phyloP scores from a whole-genome alignment of 2,888 invertebrate genomes.

The Ganaspis brasiliensis region DNA sequence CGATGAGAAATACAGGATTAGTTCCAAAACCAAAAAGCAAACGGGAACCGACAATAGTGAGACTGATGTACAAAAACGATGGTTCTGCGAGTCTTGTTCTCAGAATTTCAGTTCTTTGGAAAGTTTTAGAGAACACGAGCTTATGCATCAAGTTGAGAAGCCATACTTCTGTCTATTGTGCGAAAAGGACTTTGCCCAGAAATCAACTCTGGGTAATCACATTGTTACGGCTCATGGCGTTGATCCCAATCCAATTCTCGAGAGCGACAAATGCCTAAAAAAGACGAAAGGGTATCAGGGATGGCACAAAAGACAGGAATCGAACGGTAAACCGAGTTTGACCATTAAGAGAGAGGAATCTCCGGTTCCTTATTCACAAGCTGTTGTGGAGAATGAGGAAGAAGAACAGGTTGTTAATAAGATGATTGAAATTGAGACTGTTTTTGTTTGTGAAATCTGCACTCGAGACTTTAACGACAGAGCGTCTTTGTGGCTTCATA shows the following conservation, averaged over 20 bases:
- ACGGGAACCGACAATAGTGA: slow-evolving; percentile 74
- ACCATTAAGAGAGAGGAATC: slow-evolving; percentile 72
- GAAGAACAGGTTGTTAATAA: slow-evolving; percentile 74
- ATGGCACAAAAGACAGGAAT: slow-evolving; percentile 61
- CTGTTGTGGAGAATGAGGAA: slow-evolving; percentile 67
- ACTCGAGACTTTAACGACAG: slow-evolving; percentile 81
- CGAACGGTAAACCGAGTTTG: slow-evolving; percentile 59
- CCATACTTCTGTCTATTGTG: slow-evolving; percentile 82
- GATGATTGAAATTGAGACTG: slow-evolving; percentile 80
- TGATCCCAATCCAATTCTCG: slow-evolving; percentile 79
- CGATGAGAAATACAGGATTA: slow-evolving; percentile 72
- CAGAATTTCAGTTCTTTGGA: slow-evolving; percentile 72
- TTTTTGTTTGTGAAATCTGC: slow-evolving; percentile 81
- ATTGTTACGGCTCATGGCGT: slow-evolving; percentile 82
- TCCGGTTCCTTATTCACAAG: slow-evolving; percentile 45
- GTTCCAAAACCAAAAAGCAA: slow-evolving; percentile 76
- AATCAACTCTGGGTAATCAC: slow-evolving; percentile 81
- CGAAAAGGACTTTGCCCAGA: slow-evolving; percentile 80
- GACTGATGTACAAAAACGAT: slow-evolving; percentile 69
- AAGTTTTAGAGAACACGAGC: slow-evolving; percentile 74
- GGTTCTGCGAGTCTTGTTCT: slow-evolving; percentile 76
- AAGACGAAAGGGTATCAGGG: slow-evolving; percentile 62
- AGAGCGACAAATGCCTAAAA: slow-evolving; percentile 75
- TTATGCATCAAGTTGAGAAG: slow-evolving; percentile 73
- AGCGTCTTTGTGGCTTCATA: slow-evolving; percentile 82